phyloP scores from a whole-genome alignment of 2,888 invertebrate genomes.

The Lacanobia oleracea region DNA sequence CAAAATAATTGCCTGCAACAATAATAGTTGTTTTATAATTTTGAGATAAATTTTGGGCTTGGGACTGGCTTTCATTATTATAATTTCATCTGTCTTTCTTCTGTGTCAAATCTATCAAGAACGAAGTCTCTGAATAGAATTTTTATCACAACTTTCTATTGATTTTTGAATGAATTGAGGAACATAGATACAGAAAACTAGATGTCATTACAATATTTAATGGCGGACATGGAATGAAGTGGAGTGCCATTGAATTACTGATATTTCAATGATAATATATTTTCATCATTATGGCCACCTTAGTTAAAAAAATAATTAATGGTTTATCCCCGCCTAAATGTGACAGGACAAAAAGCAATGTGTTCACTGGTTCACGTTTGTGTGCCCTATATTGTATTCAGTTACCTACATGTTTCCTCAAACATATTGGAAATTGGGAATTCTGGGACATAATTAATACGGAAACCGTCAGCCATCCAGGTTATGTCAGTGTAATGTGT shows the following conservation, averaged over 20 bases:
- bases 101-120: background rate
- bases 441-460: background rate
- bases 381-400: background rate
- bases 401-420: slow-evolving; percentile 23
- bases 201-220: background rate
- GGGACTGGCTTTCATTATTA: background rate
- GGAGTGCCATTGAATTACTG: no score
- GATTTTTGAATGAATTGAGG: no score
- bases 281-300: background rate
- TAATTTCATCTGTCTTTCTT: background rate
- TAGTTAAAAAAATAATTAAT: background rate
- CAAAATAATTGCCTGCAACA: background rate
- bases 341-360: background rate
- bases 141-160: background rate
- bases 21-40: background rate
- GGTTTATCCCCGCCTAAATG: slow-evolving; percentile 8
- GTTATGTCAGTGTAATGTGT: background rate
- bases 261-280: no score
- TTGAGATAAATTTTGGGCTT: background rate
- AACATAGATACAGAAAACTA: background rate
- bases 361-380: background rate
- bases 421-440: background rate
- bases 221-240: no score
- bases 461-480: background rate
- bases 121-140: background rate